A percentile compares a stretch with the other conserved stretches of the same genome.
Conservation (phyloP, 2,113 vertebrate genomes). For the Gadus macrocephalus region DNA sequence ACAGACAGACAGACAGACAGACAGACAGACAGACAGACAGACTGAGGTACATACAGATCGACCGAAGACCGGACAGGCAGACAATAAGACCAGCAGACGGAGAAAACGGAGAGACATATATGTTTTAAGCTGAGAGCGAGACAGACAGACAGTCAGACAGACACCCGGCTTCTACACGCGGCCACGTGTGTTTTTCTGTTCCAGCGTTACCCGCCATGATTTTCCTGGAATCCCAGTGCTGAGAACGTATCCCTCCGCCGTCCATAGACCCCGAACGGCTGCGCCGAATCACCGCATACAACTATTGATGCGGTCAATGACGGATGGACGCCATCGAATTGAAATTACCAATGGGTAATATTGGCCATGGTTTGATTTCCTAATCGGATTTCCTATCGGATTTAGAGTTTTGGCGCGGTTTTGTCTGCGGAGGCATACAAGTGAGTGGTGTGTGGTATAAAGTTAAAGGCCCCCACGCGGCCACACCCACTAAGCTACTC, state of each 20-base stretch:
- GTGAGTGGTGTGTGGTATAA: constrained; percentile 34
- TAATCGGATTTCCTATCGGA: fast-evolving
- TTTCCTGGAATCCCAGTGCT: constrained; percentile 67
- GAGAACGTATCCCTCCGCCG: constrained; percentile 56
- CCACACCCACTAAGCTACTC: constrained; percentile 68
- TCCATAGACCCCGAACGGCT: constrained; percentile 9
- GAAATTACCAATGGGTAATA: fast-evolving
- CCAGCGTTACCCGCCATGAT: constrained; percentile 57
- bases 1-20: neutral
- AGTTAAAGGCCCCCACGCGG: neutral
- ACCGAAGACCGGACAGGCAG: neutral
- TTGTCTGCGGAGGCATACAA: constrained; percentile 47
- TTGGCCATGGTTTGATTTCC: fast-evolving
- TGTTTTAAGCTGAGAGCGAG: neutral
- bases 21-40: constrained; percentile 8
- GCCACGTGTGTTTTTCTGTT: constrained; percentile 58
- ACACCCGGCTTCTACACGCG: constrained; percentile 52
- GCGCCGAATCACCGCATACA: fast-evolving
- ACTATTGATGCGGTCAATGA: fast-evolving
- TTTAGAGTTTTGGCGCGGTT: constrained; percentile 70
- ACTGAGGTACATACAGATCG: neutral
- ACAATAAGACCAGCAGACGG: neutral
- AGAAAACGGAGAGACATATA: neutral
- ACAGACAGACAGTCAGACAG: constrained; percentile 37
- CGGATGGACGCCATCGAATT: neutral